Conservation (phyloP, 1,140 invertebrate genomes). For the Meloidogyne floridensis region DNA sequence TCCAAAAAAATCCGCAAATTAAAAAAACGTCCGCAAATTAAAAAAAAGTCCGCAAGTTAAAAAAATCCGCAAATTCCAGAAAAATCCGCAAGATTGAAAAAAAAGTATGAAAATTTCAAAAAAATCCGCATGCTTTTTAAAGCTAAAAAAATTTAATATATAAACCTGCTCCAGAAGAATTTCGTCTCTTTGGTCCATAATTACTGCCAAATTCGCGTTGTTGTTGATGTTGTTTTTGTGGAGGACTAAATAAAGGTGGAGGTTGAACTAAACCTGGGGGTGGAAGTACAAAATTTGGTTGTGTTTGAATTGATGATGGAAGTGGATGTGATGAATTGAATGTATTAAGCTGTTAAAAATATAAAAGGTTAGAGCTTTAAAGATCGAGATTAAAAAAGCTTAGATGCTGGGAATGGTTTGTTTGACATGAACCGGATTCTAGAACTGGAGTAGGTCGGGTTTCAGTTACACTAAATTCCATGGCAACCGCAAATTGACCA, state of each 20-base stretch:
- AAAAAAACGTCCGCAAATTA: no score
- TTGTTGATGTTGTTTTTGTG: constrained; percentile 8
- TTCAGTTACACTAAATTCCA: no score
- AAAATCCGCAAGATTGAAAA: neutral
- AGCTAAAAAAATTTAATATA: neutral
- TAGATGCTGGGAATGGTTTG: no score
- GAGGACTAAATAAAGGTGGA: constrained; percentile 6
- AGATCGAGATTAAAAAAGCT: no score
- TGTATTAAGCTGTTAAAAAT: neutral
- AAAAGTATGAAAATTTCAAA: neutral
- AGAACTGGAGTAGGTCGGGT: no score
- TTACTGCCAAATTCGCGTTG: neutral
- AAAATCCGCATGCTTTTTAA: neutral
- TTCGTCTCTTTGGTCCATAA: constrained; percentile 22
- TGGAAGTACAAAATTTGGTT: constrained; percentile 22
- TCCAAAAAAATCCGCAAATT: neutral
- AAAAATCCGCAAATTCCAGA: no score
- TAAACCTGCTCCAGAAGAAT: constrained; percentile 12
- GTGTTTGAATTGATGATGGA: constrained; percentile 9
- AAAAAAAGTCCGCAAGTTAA: no score
- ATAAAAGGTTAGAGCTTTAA: neutral
- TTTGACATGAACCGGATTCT: no score
- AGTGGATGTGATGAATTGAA: constrained; percentile 7
- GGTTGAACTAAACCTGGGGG: constrained; percentile 24
- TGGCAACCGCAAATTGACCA: no score